phyloP scores from a whole-genome alignment of 2,888 invertebrate genomes.

The Mesochorus sp. region DNA sequence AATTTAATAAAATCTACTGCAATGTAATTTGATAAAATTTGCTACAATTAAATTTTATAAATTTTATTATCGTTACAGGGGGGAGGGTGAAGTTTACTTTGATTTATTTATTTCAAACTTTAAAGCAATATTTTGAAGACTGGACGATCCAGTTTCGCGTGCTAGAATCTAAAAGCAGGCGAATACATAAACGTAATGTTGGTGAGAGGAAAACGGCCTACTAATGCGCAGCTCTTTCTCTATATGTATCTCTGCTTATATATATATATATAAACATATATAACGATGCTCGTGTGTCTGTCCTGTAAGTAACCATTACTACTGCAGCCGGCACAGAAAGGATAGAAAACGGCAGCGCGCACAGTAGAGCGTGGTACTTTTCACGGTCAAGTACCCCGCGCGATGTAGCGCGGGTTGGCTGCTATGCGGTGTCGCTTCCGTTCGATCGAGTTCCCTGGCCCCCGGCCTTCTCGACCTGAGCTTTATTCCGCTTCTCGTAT shows the following conservation, averaged over 20 bases:
- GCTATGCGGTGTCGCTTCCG: conserved; percentile 73
- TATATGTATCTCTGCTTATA: neutral
- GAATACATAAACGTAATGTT: no score
- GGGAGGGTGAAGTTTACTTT: no score
- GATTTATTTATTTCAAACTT: no score
- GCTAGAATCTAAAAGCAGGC: no score
- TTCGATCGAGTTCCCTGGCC: conserved; percentile 78
- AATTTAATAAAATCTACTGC: no score
- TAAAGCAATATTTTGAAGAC: no score
- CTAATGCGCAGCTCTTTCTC: neutral
- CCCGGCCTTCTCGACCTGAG: conserved; percentile 72
- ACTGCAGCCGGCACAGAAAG: conserved; percentile 17
- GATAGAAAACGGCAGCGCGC: conserved; percentile 13
- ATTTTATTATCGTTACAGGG: no score
- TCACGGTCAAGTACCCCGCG: conserved; percentile 81
- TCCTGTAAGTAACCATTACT: conserved; percentile 33
- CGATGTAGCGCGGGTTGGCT: conserved; percentile 52
- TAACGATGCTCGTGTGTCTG: conserved; percentile 4
- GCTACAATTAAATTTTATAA: no score
- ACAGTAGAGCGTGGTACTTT: conserved; percentile 54
- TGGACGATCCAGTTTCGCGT: no score
- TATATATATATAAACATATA: no score
- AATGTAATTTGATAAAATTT: no score
- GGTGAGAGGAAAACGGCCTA: no score
- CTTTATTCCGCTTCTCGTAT: conserved; percentile 62